Percentiles rank a stretch among this genome's conserved stretches.
Conservation (phyloP, 1,140 invertebrate species). For the Artemia franciscana region DNA sequence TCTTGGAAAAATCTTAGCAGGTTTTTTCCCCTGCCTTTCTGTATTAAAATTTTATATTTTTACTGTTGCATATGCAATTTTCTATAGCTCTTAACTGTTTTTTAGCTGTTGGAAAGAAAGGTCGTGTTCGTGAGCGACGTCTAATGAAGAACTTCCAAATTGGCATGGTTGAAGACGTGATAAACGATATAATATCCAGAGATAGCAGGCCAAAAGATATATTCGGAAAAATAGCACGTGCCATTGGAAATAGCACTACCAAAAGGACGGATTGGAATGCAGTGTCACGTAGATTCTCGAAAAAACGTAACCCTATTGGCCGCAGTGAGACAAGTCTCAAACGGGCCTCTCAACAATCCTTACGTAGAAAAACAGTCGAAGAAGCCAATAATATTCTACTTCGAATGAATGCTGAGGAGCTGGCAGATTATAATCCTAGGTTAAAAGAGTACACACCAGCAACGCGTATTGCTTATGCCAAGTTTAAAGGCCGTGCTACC, state of each 20-base stretch:
- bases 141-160: constrained; percentile 72
- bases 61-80: background rate
- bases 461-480: constrained; percentile 54
- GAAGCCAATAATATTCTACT: constrained; percentile 26
- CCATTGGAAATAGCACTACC: constrained; percentile 28
- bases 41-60: background rate
- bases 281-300: constrained; percentile 40
- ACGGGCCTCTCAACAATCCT: constrained; percentile 34
- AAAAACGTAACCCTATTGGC: constrained; percentile 46
- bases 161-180: constrained; percentile 56
- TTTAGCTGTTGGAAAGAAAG: constrained; percentile 52
- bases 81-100: constrained; percentile 7
- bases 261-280: constrained; percentile 64
- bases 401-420: constrained; percentile 40
- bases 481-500: constrained; percentile 35
- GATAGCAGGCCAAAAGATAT: constrained; percentile 38
- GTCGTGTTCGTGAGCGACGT: constrained; percentile 52
- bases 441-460: constrained; percentile 40
- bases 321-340: constrained; percentile 33
- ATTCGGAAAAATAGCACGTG: constrained; percentile 49
- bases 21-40: background rate
- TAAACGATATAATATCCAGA: constrained; percentile 37
- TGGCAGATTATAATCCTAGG: constrained; percentile 47
- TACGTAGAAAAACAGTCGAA: constrained; percentile 28
- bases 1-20: constrained; percentile 1